A percentile compares a stretch with the other conserved stretches of the same genome.
Evolutionary conservation across 2,113 vertebrate genomes (phyloP).

Genomic region (Boulengerochromis microlepis): DNA sequence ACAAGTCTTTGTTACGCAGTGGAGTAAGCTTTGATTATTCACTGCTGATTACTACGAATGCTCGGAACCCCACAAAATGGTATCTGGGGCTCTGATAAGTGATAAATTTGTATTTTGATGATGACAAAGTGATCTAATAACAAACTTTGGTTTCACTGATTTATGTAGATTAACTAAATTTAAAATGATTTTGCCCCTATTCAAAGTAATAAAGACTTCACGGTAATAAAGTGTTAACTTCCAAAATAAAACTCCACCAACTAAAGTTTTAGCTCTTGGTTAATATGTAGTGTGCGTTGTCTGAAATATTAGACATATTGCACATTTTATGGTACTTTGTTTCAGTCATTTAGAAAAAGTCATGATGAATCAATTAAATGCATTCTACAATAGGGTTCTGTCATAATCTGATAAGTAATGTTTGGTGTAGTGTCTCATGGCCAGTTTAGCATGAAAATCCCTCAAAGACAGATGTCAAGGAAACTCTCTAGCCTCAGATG

Average conservation of each 20-base stretch:
- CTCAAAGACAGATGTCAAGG: background rate
- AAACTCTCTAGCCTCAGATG: background rate
- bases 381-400: background rate
- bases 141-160: background rate
- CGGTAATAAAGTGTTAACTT: background rate
- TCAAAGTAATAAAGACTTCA: background rate
- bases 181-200: background rate
- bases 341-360: background rate
- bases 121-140: background rate
- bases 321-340: background rate
- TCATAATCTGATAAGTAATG: background rate
- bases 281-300: background rate
- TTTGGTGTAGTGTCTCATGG: background rate
- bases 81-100: background rate
- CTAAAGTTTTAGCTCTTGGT: background rate
- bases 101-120: background rate
- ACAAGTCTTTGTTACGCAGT: fast-evolving
- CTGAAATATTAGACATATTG: background rate
- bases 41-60: background rate
- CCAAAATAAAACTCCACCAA: background rate
- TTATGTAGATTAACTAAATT: background rate
- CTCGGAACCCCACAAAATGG: background rate
- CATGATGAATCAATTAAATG: background rate
- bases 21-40: background rate
- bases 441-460: background rate